Evolutionary conservation across 2,888 invertebrate genomes (phyloP).

Genomic region (Strigamia maritima): DNA sequence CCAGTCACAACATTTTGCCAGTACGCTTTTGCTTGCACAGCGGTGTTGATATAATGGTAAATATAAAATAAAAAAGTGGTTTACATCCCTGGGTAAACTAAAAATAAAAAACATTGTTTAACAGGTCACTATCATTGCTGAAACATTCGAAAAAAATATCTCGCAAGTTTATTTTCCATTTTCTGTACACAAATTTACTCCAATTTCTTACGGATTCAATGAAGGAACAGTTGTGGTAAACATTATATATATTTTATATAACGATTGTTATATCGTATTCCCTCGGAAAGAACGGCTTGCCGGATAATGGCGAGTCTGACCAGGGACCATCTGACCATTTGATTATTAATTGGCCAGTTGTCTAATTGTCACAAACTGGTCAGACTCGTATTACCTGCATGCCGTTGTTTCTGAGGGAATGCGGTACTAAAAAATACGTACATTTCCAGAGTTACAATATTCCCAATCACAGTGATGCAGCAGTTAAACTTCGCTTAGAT

Average conservation of each 20-base stretch:
- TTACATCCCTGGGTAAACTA: background rate
- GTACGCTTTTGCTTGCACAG: conserved; percentile 22
- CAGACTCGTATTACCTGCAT: too few relatives aligned
- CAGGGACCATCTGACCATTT: too few relatives aligned
- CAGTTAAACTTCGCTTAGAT: background rate
- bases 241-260: too few relatives aligned
- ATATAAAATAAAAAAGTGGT: background rate
- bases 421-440: too few relatives aligned
- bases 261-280: too few relatives aligned
- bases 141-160: conserved; percentile 22
- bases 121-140: background rate
- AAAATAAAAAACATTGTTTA: background rate
- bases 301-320: too few relatives aligned
- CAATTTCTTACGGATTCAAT: background rate
- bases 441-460: conserved; percentile 36
- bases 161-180: conserved; percentile 33
- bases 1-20: conserved; percentile 13
- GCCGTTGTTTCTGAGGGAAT: too few relatives aligned
- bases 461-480: background rate
- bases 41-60: conserved; percentile 22
- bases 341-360: too few relatives aligned
- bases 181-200: background rate
- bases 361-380: too few relatives aligned
- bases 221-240: conserved; percentile 34
- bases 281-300: too few relatives aligned